These are phyloP conservation scores for Eristalis pertinax DNA, from an alignment of 2,888 invertebrate species.

Conservation along the genomic window DNA sequence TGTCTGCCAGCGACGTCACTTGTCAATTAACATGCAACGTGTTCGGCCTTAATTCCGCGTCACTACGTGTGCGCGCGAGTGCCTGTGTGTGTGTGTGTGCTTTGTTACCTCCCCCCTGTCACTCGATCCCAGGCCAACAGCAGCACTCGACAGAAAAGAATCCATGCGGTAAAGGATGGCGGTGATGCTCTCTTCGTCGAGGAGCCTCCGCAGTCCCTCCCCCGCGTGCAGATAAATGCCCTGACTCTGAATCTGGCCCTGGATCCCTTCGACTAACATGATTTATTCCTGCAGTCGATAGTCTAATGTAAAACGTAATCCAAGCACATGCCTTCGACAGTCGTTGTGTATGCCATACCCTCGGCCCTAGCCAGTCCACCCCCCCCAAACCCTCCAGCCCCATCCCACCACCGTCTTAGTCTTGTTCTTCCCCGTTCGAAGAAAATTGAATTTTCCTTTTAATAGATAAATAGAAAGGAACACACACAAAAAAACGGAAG, in stretches of 20 bases:
- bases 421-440: conserved; percentile 22
- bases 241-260: not conserved
- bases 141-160: conserved; percentile 16
- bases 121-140: not conserved
- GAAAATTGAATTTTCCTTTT: conserved; percentile 68
- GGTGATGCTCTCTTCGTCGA: not conserved
- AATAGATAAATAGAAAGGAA: conserved; percentile 60
- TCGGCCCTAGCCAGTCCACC: not conserved
- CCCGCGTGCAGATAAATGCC: conserved; percentile 1
- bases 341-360: conserved; percentile 21
- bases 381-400: not conserved
- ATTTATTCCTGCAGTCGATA: conserved; percentile 63
- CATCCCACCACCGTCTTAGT: too few species aligned
- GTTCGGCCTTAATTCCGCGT: conserved; percentile 48
- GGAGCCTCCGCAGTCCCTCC: not conserved
- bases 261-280: conserved; percentile 59
- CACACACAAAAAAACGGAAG: not conserved
- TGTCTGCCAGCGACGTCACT: conserved; percentile 62
- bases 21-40: conserved; percentile 68
- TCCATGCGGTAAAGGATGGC: not conserved
- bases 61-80: not conserved
- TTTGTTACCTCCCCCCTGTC: conserved; percentile 12
- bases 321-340: conserved; percentile 65
- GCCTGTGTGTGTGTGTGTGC: not conserved
- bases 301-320: conserved; percentile 65